phyloP scores from a whole-genome alignment of 2,797 vertebrate genomes.

The Megaceryle alcyon region DNA sequence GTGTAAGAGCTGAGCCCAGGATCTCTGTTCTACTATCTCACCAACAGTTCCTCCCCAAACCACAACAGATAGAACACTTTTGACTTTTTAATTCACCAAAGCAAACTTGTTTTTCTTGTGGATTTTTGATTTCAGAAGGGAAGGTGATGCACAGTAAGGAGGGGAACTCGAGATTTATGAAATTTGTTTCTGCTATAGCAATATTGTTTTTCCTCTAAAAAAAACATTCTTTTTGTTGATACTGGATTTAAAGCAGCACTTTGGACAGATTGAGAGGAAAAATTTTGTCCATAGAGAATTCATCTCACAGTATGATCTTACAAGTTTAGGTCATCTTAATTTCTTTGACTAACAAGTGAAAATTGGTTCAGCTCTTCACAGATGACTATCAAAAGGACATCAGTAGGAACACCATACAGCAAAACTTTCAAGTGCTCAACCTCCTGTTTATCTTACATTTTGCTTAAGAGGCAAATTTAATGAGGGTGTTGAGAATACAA shows the following conservation, averaged over 20 bases:
- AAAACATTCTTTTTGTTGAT: neutral
- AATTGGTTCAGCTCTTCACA: neutral
- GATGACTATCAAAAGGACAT: neutral
- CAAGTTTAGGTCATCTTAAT: neutral
- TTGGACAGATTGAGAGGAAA: neutral
- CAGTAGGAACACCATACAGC: neutral
- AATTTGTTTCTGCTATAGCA: neutral
- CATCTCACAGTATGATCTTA: neutral
- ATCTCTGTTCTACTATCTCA: neutral
- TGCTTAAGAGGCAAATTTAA: fast-evolving
- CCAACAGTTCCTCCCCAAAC: neutral
- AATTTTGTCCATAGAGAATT: neutral
- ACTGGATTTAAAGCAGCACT: neutral
- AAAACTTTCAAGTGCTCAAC: neutral
- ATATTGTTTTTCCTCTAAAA: neutral
- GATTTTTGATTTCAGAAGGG: neutral
- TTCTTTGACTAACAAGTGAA: neutral
- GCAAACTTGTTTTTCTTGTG: neutral
- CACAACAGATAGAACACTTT: neutral
- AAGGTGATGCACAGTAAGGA: neutral
- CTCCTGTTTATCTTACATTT: neutral
- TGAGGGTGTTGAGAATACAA: neutral
- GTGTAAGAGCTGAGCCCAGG: neutral
- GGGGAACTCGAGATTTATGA: neutral
- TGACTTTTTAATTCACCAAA: neutral